A percentile compares a stretch with the other conserved stretches of the same genome.
Evolutionary conservation across 2,113 vertebrate species (phyloP).

Genomic region (Daboia siamensis): DNA sequence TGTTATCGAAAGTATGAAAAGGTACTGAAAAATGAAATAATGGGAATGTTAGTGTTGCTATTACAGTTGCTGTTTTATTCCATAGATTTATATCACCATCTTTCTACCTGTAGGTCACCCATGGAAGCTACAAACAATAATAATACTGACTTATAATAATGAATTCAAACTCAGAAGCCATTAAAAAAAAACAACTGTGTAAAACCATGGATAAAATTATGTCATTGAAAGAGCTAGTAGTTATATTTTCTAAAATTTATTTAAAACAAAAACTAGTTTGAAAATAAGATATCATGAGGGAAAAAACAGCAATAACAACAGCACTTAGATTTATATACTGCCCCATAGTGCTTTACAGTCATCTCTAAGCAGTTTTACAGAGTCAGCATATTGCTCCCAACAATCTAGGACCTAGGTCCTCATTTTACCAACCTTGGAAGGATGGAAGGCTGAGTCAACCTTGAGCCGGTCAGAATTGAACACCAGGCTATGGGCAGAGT

Average conservation of each 20-base stretch:
- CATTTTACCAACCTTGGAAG: not conserved
- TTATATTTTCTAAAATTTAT: not conserved
- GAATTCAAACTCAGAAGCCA: not conserved
- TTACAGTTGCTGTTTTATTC: not conserved
- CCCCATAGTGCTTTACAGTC: not conserved
- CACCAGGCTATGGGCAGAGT: not conserved
- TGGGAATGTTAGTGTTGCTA: not conserved
- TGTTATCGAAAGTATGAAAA: not conserved
- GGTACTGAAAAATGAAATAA: not conserved
- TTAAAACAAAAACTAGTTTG: not conserved
- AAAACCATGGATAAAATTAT: not conserved
- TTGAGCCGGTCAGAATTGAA: not conserved
- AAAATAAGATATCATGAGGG: not conserved
- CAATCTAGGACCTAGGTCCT: not conserved
- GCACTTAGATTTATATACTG: not conserved
- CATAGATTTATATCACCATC: not conserved
- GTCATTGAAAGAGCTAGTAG: not conserved
- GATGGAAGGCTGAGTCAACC: not conserved
- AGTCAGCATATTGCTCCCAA: not conserved
- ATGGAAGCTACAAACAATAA: not conserved
- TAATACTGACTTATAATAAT: not conserved
- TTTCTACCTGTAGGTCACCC: not conserved
- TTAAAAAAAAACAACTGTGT: not conserved
- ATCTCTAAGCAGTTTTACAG: not conserved
- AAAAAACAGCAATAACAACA: not conserved